Evolutionary conservation across 2,113 vertebrate genomes (phyloP).

Genomic region (Sialia sialis): DNA sequence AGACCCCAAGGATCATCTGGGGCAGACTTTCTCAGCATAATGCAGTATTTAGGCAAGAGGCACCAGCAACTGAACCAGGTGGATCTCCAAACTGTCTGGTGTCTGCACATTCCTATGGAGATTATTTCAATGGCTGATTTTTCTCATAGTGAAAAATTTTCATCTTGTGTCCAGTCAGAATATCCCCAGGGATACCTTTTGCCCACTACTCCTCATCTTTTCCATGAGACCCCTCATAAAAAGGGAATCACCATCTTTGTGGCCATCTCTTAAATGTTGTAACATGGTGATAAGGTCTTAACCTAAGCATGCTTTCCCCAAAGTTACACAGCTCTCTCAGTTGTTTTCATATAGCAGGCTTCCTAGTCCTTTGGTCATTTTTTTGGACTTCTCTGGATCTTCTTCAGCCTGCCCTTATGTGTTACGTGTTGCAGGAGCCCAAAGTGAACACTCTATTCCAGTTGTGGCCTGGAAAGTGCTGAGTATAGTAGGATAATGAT

Average conservation of each 20-base stretch:
- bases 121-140: neutral
- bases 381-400: neutral
- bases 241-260: neutral
- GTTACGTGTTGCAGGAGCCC: neutral
- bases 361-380: neutral
- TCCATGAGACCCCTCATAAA: neutral
- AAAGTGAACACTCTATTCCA: neutral
- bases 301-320: neutral
- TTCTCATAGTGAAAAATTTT: neutral
- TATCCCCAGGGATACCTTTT: neutral
- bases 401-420: neutral
- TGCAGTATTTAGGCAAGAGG: neutral
- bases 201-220: neutral
- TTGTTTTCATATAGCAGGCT: neutral
- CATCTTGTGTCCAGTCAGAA: neutral
- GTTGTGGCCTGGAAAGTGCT: neutral
- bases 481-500: neutral
- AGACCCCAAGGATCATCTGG: neutral
- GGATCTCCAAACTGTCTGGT: neutral
- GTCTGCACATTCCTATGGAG: rapidly evolving
- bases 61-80: neutral
- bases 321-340: neutral
- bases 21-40: neutral
- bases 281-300: neutral
- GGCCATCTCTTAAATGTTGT: neutral